phyloP scores from a whole-genome alignment of 30 jellyfish, hydroid and myxozoan species.

The Turritopsis rubra region DNA sequence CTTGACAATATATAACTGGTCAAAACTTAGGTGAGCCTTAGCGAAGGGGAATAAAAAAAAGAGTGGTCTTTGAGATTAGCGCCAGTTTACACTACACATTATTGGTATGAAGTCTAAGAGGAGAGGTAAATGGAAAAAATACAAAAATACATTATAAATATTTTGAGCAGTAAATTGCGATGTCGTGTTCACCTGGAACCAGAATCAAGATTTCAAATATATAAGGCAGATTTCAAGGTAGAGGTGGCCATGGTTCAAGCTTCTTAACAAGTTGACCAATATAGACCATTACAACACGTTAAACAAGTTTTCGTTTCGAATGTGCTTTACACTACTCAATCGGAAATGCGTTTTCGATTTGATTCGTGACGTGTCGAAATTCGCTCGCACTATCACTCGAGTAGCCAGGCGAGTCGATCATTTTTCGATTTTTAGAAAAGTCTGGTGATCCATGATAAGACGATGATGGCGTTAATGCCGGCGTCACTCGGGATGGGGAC shows the following conservation, averaged over 20 bases:
- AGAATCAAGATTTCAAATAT: not conserved
- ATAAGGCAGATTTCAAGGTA: not conserved
- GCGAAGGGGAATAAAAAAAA: not conserved
- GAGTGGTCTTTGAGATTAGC: too few relatives aligned
- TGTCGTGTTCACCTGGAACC: not conserved
- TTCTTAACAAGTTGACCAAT: too few relatives aligned
- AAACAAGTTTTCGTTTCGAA: too few relatives aligned
- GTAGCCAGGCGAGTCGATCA: constrained; percentile 3
- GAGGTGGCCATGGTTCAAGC: not conserved
- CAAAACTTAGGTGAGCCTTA: too few relatives aligned
- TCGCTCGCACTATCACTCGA: constrained; percentile 26
- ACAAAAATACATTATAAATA: not conserved
- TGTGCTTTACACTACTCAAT: constrained; percentile 7
- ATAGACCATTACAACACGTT: too few relatives aligned
- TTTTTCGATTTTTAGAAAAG: constrained; percentile 1
- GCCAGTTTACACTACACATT: too few relatives aligned
- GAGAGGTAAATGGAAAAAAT: not conserved
- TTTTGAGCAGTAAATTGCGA: not conserved
- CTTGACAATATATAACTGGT: too few relatives aligned
- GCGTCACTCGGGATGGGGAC: constrained; percentile 29
- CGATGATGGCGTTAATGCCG: constrained; percentile 35
- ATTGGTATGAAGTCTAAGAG: not conserved
- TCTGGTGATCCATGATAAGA: constrained; percentile 40
- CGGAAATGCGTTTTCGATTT: constrained; percentile 35
- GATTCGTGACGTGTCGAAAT: constrained; percentile 27